These are phyloP conservation scores for Syndactyla subalaris DNA, from an alignment of 2,797 vertebrate species.

Conservation along the genomic window DNA sequence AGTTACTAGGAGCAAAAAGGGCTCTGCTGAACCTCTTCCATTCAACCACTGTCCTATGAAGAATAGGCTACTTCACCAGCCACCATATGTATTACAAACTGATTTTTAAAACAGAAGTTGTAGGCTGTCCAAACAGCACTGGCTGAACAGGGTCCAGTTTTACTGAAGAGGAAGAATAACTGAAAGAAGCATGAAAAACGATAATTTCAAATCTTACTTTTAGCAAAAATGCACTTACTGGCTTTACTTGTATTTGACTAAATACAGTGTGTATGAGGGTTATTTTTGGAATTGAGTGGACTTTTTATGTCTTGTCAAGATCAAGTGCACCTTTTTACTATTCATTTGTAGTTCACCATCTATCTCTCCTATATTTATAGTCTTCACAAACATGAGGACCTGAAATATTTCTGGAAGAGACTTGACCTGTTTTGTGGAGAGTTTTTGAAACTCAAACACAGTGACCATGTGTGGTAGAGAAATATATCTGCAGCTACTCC, in stretches of 20 bases:
- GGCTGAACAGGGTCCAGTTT: not conserved
- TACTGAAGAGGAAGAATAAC: not conserved
- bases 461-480: not conserved
- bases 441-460: not conserved
- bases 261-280: not conserved
- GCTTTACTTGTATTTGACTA: not conserved
- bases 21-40: constrained; percentile 2
- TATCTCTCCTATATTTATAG: not conserved
- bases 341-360: not conserved
- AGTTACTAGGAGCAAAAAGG: not conserved
- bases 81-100: not conserved
- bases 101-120: constrained; percentile 10
- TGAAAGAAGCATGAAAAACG: not conserved
- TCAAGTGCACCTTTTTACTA: not conserved
- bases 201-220: not conserved
- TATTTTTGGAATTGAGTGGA: not conserved
- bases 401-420: not conserved
- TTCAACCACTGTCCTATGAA: not conserved
- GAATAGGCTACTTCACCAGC: not conserved
- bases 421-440: not conserved
- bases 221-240: not conserved
- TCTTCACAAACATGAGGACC: not conserved
- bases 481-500: not conserved
- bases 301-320: not conserved
- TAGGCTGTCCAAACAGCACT: not conserved